phyloP scores from a whole-genome alignment of 2,113 vertebrate genomes.

The Tragelaphus scriptus region DNA sequence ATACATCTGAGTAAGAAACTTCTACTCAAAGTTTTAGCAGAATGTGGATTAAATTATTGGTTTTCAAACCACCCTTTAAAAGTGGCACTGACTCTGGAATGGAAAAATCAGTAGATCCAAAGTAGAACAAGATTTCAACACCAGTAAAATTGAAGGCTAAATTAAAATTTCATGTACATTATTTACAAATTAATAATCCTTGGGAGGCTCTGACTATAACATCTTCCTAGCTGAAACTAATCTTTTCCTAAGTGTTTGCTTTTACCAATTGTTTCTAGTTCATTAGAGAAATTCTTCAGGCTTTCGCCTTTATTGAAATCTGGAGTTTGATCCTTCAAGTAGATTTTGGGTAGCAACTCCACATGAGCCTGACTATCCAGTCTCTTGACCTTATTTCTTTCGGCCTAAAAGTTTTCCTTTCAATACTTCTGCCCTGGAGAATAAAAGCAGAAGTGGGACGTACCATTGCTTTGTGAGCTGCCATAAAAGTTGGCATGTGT shows the following conservation, averaged over 20 bases:
- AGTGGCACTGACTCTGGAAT: background rate
- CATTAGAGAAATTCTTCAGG: background rate
- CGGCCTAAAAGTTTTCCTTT: slow-evolving; percentile 44
- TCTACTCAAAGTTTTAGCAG: slow-evolving; percentile 46
- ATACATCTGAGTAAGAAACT: slow-evolving; percentile 44
- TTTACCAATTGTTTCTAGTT: background rate
- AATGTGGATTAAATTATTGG: slow-evolving; percentile 63
- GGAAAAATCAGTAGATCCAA: slow-evolving; percentile 48
- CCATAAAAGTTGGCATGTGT: slow-evolving; percentile 1
- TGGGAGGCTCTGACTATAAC: background rate
- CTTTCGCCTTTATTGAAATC: background rate
- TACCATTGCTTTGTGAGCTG: slow-evolving; percentile 34
- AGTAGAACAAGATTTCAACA: slow-evolving; percentile 33
- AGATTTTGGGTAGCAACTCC: background rate
- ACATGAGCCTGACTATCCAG: background rate
- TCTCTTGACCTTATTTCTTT: slow-evolving; percentile 10
- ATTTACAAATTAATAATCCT: slow-evolving; percentile 15
- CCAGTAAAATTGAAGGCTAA: slow-evolving; percentile 35
- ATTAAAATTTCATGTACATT: slow-evolving; percentile 25
- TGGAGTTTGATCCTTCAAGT: background rate
- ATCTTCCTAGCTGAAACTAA: background rate
- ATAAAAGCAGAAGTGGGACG: background rate
- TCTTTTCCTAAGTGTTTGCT: background rate
- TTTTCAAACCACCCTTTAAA: slow-evolving; percentile 42
- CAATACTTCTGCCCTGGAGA: background rate